Evolutionary conservation across 2,888 invertebrate genomes (phyloP), one percentile per base, ranked within the genome.

Genomic region (Labia minor): DNA sequence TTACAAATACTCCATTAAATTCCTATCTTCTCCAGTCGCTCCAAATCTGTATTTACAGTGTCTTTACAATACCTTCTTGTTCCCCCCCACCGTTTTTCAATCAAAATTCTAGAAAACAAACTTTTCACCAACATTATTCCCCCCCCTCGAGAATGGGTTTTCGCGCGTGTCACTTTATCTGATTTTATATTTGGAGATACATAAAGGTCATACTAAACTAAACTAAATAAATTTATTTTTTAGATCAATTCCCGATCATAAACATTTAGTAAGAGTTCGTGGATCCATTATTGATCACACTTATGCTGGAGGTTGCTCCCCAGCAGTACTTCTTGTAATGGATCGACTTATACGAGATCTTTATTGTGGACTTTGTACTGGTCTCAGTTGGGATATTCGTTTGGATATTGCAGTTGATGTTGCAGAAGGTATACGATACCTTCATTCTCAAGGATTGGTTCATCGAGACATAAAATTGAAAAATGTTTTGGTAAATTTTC

Each of bases 391-490:
- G 85, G 72, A 78, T 0, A 75, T 78, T 20, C 77, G 90, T 69
- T 81, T 90, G 75, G 81, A 87, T 74, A 85, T 93, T 66, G 86
- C 90, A 1, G 83, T 88, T 63, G 92, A 94, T 74, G 92, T 93
- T 4, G 86, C 92, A 0, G 89, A 92, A 76, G 92, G 92, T 1
- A 90, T 94, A 73, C 83, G 93, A 64, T 94, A 89, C 80, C 84
- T 94, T 3, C 94, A 94, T 79, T 90, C 91, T 1, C 87, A 90
- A 74, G 93, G 93, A 0, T 82, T 93, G 6, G 89, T 94, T 1
- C 93, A 94, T 77, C 83, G 94, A 69, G 93, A 94, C 77, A 89
- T 94, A 68, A 94, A 94, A 78, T 80, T 93, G 73, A 93, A 93
- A 79, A 93, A 94, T 79, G 92, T 94, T 19, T 78, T 94, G 76